Conservation (phyloP, 2,888 invertebrate species). For the Tillus elongatus region DNA sequence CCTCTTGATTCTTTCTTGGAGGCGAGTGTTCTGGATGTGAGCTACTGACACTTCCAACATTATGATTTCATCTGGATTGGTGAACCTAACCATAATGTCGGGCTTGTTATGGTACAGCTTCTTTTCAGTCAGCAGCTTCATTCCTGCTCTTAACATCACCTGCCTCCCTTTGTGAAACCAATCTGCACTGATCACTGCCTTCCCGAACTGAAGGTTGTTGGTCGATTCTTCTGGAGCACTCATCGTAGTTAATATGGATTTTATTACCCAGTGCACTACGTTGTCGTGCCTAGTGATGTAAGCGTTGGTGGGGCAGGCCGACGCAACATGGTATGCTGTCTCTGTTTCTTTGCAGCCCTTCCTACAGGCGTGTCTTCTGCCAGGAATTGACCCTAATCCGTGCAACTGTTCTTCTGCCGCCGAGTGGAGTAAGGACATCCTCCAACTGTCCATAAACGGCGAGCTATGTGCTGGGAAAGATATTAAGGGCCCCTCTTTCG, state of each 20-base stretch:
- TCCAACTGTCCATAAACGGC: slow-evolving; percentile 14
- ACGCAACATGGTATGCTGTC: slow-evolving; percentile 21
- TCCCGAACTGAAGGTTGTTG: slow-evolving; percentile 13
- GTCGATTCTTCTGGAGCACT: slow-evolving; percentile 10
- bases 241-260: slow-evolving; percentile 12
- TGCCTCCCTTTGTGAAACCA: neutral
- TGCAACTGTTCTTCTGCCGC: slow-evolving; percentile 22
- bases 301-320: slow-evolving; percentile 15
- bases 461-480: slow-evolving; percentile 14
- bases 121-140: slow-evolving; percentile 8
- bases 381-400: slow-evolving; percentile 13
- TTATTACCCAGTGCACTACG: slow-evolving; percentile 19
- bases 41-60: slow-evolving; percentile 10
- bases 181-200: slow-evolving; percentile 6
- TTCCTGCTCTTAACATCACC: slow-evolving; percentile 8
- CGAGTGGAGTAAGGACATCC: slow-evolving; percentile 15
- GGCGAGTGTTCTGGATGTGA: slow-evolving; percentile 9
- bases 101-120: slow-evolving; percentile 11
- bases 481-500: slow-evolving; percentile 9
- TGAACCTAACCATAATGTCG: slow-evolving; percentile 5
- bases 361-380: slow-evolving; percentile 13
- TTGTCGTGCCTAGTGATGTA: slow-evolving; percentile 21
- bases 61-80: slow-evolving; percentile 6
- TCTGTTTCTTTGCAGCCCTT: slow-evolving; percentile 15
- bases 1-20: slow-evolving; percentile 8